Conservation (phyloP, 1,140 invertebrate genomes). For the Agraylea sexmaculata region DNA sequence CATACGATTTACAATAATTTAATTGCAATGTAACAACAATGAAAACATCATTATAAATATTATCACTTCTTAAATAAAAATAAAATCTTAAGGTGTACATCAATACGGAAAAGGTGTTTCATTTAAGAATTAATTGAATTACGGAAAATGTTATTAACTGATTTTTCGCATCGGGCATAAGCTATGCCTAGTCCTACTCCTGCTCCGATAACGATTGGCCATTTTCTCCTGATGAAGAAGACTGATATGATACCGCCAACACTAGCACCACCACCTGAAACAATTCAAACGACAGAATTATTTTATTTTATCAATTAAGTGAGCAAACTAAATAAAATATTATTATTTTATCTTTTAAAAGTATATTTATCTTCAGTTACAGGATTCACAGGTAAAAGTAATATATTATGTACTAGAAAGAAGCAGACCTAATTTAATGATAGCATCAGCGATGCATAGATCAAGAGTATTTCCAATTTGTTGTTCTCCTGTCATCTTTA, state of each 20-base stretch:
- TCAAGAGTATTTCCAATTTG: conserved; percentile 45
- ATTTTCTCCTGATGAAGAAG: conserved; percentile 54
- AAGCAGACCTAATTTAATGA: conserved; percentile 48
- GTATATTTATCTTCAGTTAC: background rate
- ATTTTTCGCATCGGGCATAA: conserved; percentile 63
- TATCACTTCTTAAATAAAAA: no score
- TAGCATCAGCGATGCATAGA: conserved; percentile 46
- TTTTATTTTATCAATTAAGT: background rate
- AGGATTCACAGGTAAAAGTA: background rate
- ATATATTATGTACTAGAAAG: conserved; percentile 1
- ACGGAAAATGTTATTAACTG: conserved; percentile 37
- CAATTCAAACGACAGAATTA: conserved; percentile 8
- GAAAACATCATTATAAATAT: no score
- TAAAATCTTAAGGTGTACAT: background rate
- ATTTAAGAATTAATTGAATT: conserved; percentile 1
- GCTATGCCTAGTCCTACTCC: conserved; percentile 66
- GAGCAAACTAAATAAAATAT: conserved; percentile 1
- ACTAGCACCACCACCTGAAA: conserved; percentile 53
- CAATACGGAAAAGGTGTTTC: background rate
- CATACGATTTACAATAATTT: no score
- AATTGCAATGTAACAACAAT: no score
- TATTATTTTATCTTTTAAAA: conserved; percentile 4
- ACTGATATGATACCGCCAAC: conserved; percentile 55
- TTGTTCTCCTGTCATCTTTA: conserved; percentile 34
- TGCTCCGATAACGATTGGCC: conserved; percentile 57